Evolutionary conservation across 2,797 vertebrate species (phyloP), one percentile per base, ranked within the genome.

Genomic region (Phataginus tricuspis): DNA sequence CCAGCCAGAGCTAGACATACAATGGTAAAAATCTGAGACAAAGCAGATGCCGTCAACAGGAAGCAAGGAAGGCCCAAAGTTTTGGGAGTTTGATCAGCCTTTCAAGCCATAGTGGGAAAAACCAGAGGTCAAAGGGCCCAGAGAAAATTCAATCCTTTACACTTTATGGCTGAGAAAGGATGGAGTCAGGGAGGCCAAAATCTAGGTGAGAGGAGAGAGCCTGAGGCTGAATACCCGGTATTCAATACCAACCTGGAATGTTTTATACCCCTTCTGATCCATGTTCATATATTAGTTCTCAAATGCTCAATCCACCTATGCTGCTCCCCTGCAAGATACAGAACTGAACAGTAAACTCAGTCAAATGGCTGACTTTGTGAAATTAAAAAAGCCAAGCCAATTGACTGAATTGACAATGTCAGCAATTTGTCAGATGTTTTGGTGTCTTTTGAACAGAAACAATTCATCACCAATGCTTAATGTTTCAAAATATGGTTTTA

Each of bases 141-240:
- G 87, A 53, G 51, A 94, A 96, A 96, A 86, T 61, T 68, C 68
- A 92, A 34, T 51, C 55, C 64, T 90, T 57, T 39, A 79, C 74
- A 34, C 51, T 87, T 80, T 91, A 64, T 90, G 49, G 55, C 18
- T 49, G 49, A 92, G 83, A 94, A 92, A 59, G 25, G 2, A 53
- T 34, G 31, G 14, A 34, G 61, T 74, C 25, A 72, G 18, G 29
- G 63, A 93, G 51, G 51, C 69, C 88, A 74, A 51, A 2, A 37
- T 29, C 57, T 64, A 64, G 88, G 83, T 66, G 71, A 86, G 55
- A 83, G 80, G n/a, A 61, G 77, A 72, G 25, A 88, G 74, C 37
- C 83, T 68, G 63, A 78, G 49, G 55, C 37, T 91, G 79, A 91
- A 75, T 64, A 34, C 66, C 31, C 74, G 34, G 31, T 68, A 23